Conservation (phyloP, 2,113 vertebrate genomes). For the Tympanuchus pallidicinctus region DNA sequence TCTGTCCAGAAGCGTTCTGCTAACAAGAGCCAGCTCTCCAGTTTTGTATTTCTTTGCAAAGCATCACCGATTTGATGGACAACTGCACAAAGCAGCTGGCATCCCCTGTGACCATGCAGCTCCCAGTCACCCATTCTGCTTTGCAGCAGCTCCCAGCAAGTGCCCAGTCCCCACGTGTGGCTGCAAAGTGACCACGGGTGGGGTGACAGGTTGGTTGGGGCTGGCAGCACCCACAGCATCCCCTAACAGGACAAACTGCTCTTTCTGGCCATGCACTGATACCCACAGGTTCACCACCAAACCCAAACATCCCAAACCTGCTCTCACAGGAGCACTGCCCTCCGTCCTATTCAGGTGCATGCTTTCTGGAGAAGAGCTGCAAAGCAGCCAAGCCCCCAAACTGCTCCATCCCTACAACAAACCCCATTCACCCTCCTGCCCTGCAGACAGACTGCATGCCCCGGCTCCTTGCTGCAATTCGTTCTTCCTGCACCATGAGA, state of each 20-base stretch:
- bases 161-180: fast-evolving
- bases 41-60: fast-evolving
- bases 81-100: background rate
- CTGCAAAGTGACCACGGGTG: background rate
- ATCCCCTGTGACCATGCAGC: fast-evolving
- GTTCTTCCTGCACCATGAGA: background rate
- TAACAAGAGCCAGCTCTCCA: fast-evolving
- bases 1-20: fast-evolving
- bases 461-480: background rate
- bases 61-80: background rate
- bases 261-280: background rate
- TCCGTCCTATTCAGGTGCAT: fast-evolving
- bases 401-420: background rate
- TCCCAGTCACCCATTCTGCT: background rate
- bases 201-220: background rate
- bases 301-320: background rate
- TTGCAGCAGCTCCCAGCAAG: background rate
- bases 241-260: background rate
- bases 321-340: background rate
- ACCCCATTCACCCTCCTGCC: background rate
- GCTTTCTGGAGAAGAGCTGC: background rate
- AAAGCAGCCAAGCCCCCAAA: background rate
- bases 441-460: background rate
- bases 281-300: background rate
- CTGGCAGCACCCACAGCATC: background rate